phyloP scores from a whole-genome alignment of 2,888 invertebrate species.

The Nasonovia ribisnigri region DNA sequence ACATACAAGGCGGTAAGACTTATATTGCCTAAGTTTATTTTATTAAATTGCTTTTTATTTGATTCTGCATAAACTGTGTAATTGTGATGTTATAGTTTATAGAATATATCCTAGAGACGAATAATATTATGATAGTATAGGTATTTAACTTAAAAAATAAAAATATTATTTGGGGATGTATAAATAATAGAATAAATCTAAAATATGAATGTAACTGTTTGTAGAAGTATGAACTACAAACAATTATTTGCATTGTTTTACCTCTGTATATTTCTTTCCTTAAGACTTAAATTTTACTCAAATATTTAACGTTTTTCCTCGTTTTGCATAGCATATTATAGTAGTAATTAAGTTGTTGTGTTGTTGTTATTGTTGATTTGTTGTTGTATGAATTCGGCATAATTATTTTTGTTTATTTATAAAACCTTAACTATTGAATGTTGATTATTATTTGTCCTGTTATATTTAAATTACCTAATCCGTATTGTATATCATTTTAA shows the following conservation, averaged over 20 bases:
- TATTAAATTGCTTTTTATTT: constrained; percentile 32
- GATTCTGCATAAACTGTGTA: neutral
- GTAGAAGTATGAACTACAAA: neutral
- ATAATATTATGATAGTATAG: neutral
- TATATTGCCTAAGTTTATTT: constrained; percentile 48
- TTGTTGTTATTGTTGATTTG: constrained; percentile 50
- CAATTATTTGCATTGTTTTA: neutral
- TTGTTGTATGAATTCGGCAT: constrained; percentile 51
- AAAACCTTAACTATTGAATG: neutral
- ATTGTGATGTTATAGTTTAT: neutral
- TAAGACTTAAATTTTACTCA: neutral
- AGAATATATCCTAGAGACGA: neutral
- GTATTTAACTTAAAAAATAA: neutral
- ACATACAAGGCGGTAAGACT: constrained; percentile 94
- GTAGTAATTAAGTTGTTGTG: constrained; percentile 55
- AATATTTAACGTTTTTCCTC: constrained; percentile 41
- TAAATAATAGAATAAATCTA: constrained; percentile 24
- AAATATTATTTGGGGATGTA: neutral
- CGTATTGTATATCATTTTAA: constrained; percentile 29
- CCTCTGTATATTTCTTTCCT: constrained; percentile 40
- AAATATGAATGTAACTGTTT: constrained; percentile 31
- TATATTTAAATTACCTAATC: neutral
- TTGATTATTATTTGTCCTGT: constrained; percentile 47
- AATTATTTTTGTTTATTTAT: constrained; percentile 25
- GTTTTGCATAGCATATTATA: constrained; percentile 50